Conservation (phyloP, 2,113 vertebrate genomes). For the Pristiophorus japonicus region DNA sequence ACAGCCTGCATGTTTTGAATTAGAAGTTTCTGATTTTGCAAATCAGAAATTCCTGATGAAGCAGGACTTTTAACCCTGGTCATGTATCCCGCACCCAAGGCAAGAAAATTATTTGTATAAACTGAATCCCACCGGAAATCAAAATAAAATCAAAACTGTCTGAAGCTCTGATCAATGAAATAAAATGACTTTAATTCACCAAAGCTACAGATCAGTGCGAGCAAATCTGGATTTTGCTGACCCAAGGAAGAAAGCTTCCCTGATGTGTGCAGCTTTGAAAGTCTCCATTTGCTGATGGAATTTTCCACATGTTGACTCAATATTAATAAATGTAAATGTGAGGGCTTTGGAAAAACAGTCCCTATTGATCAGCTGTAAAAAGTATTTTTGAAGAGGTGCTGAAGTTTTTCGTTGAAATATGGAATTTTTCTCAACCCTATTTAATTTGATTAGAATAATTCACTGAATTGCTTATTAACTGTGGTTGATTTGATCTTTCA, state of each 20-base stretch:
- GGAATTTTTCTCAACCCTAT: background rate
- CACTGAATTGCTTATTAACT: background rate
- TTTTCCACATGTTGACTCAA: background rate
- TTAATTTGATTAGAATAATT: background rate
- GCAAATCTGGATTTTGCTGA: background rate
- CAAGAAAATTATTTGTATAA: background rate
- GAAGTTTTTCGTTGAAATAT: background rate
- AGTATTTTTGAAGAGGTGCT: background rate
- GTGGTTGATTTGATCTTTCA: background rate
- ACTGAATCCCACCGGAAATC: slow-evolving; percentile 22
- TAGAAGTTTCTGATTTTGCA: background rate
- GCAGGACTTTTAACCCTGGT: background rate
- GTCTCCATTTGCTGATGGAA: background rate
- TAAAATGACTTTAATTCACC: slow-evolving; percentile 1
- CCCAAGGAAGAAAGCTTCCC: background rate
- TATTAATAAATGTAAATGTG: background rate
- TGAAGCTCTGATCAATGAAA: slow-evolving; percentile 29
- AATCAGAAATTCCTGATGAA: background rate
- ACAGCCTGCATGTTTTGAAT: background rate
- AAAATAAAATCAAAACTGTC: slow-evolving; percentile 12
- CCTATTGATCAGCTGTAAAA: background rate
- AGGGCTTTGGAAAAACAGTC: background rate
- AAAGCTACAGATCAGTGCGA: background rate
- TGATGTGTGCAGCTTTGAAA: background rate
- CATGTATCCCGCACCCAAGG: background rate